Evolutionary conservation across 1,140 invertebrate genomes (phyloP).

Genomic region (Triops longicaudatus): DNA sequence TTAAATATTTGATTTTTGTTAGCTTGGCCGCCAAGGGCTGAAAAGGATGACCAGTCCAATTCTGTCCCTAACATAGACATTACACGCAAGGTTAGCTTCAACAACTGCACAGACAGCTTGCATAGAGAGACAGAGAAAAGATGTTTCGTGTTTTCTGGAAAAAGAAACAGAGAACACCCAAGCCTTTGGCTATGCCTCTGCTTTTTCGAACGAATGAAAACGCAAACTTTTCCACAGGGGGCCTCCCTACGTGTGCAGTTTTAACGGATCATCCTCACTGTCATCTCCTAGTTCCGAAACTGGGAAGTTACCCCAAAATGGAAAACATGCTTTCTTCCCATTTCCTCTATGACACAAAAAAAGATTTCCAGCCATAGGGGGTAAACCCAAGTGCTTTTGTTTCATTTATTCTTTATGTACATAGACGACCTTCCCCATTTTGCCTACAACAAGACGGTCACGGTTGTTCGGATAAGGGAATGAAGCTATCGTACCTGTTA

Average conservation of each 20-base stretch:
- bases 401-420: neutral
- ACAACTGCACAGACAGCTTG: neutral
- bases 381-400: neutral
- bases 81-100: conserved; percentile 4
- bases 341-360: neutral
- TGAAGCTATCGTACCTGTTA: neutral
- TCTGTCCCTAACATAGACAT: conserved; percentile 2
- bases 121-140: neutral
- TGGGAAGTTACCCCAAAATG: neutral
- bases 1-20: neutral
- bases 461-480: too few species aligned
- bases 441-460: too few species aligned
- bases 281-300: neutral
- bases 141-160: neutral
- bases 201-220: neutral
- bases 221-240: neutral
- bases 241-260: neutral
- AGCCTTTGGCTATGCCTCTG: too few species aligned
- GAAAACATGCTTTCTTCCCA: conserved; percentile 2
- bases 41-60: conserved; percentile 11
- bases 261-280: neutral
- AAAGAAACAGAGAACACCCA: neutral
- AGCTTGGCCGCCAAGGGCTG: neutral
- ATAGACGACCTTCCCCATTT: neutral
- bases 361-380: neutral